These are phyloP conservation scores for Dryas iulia DNA, from an alignment of 1,140 invertebrate genomes.

Conservation along the genomic window DNA sequence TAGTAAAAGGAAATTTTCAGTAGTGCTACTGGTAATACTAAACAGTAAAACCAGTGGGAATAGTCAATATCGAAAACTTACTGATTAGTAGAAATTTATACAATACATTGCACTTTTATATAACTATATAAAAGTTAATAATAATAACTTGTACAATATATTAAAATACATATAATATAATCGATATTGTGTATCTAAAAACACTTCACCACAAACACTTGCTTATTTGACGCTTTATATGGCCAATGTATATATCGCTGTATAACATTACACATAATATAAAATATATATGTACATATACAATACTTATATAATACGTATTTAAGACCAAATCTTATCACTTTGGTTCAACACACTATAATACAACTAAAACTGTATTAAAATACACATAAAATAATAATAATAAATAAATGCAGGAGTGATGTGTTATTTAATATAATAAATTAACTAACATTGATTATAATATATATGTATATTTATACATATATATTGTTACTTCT, in stretches of 20 bases:
- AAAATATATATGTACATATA: conserved; percentile 38
- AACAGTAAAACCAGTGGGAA: too few relatives aligned
- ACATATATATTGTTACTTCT: too few relatives aligned
- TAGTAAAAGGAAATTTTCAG: too few relatives aligned
- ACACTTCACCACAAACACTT: conserved; percentile 31
- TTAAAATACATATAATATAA: too few relatives aligned
- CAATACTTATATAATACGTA: not conserved
- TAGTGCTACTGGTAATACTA: too few relatives aligned
- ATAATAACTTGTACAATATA: too few relatives aligned
- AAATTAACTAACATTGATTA: conserved; percentile 9
- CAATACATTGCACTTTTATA: too few relatives aligned
- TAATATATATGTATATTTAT: not conserved
- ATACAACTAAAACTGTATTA: conserved; percentile 11
- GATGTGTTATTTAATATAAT: conserved; percentile 11
- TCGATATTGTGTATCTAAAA: not conserved
- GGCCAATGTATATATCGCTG: conserved; percentile 33
- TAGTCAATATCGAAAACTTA: too few relatives aligned
- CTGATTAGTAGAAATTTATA: too few relatives aligned
- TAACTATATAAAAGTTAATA: too few relatives aligned
- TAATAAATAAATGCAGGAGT: conserved; percentile 8
- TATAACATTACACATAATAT: conserved; percentile 39
- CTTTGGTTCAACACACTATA: conserved; percentile 45
- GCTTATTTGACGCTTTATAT: conserved; percentile 42
- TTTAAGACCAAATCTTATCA: conserved; percentile 54
- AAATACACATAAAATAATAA: not conserved